These are phyloP conservation scores for Phaethornis superciliosus DNA, from an alignment of 2,113 vertebrate species.

Conservation along the genomic window DNA sequence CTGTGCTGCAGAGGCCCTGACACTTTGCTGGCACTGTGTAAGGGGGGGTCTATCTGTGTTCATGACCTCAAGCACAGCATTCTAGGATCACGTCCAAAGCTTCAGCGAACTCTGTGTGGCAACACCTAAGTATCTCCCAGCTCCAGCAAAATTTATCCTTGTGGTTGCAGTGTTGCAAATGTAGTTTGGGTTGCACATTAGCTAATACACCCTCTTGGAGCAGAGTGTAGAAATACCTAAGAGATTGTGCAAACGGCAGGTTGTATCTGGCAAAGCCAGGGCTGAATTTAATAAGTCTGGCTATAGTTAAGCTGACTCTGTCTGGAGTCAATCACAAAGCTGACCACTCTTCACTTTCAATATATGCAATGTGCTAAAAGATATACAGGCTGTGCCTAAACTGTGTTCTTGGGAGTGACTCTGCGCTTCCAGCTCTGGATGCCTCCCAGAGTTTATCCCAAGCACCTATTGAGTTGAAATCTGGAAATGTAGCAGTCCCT, in stretches of 20 bases:
- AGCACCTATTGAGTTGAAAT: not conserved
- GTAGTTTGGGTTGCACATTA: constrained; percentile 45
- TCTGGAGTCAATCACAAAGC: constrained; percentile 48
- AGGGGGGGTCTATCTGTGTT: not conserved
- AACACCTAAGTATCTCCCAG: not conserved
- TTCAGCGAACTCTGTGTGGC: constrained; percentile 12
- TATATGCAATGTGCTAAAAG: not conserved
- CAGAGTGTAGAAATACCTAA: constrained; percentile 53
- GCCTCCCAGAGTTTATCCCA: not conserved
- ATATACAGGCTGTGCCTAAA: not conserved
- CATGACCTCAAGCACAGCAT: not conserved
- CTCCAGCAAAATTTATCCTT: constrained; percentile 21
- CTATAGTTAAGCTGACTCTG: constrained; percentile 43
- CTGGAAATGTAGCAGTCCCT: not conserved
- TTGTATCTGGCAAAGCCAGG: constrained; percentile 36
- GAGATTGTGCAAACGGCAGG: constrained; percentile 35
- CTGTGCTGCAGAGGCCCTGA: not conserved
- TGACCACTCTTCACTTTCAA: constrained; percentile 19
- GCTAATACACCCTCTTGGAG: constrained; percentile 45
- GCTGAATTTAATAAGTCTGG: constrained; percentile 9
- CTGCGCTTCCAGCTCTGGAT: not conserved
- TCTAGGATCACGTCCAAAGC: constrained; percentile 44
- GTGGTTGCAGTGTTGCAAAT: constrained; percentile 35
- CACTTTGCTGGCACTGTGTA: constrained; percentile 23
- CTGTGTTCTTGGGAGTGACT: not conserved